Conservation (phyloP, 2,888 invertebrate species). For the Cenopis cana region DNA sequence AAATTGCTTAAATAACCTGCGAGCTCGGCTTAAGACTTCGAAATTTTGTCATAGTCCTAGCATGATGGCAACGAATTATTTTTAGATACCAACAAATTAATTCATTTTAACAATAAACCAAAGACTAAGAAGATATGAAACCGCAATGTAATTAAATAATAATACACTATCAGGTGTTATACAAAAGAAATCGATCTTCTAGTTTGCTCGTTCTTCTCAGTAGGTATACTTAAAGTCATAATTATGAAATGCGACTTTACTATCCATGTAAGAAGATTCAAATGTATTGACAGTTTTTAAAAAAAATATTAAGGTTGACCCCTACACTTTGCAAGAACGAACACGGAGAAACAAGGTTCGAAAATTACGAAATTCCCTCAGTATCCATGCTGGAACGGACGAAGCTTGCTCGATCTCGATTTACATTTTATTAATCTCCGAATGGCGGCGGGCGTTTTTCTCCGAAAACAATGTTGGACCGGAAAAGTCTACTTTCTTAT, state of each 20-base stretch:
- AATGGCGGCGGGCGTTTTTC: constrained; percentile 29
- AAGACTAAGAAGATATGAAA: too few relatives aligned
- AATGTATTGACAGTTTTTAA: too few relatives aligned
- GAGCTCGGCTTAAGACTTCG: constrained; percentile 9
- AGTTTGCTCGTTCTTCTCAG: too few relatives aligned
- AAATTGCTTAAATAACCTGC: constrained; percentile 37
- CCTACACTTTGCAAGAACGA: too few relatives aligned
- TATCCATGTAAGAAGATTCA: too few relatives aligned
- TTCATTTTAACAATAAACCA: too few relatives aligned
- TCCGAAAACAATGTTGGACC: constrained; percentile 36
- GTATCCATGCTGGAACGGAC: constrained; percentile 19
- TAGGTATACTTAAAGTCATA: too few relatives aligned
- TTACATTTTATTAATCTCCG: constrained; percentile 43
- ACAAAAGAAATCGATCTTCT: too few relatives aligned
- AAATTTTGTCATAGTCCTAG: constrained; percentile 17
- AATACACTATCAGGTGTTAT: too few relatives aligned
- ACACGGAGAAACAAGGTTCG: background rate
- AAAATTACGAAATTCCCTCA: background rate
- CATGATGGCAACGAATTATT: constrained; percentile 3
- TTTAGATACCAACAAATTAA: background rate
- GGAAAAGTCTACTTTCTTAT: constrained; percentile 31
- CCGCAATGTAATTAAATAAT: too few relatives aligned
- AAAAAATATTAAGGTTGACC: too few relatives aligned
- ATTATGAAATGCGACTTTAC: too few relatives aligned
- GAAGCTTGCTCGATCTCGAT: constrained; percentile 24